Base-by-base conservation (phyloP, 2,113 vertebrate genomes). In the Narcine bancroftii region DNA sequence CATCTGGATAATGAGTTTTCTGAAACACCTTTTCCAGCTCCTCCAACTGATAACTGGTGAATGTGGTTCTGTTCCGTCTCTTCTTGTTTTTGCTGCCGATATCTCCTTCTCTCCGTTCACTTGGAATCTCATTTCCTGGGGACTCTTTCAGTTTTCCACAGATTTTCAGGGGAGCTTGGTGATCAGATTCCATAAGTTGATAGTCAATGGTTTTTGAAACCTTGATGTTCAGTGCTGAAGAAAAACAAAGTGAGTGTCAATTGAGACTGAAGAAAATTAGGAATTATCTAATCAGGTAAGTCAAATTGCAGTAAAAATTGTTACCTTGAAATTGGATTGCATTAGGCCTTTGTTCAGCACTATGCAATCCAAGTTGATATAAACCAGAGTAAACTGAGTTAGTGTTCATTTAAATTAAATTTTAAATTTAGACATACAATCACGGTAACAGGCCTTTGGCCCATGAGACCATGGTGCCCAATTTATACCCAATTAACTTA, bases 11-110 rank as follows among this genome's bases (percentile, higher is more conserved):
- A 93, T 99, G 98, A 0, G 97, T 98, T 95, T 97, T 98, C 96
- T 99, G 98, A 94, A 99, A 99, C 45, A 99, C 97, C 81, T 98
- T 99, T 95, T 99, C 98, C 94, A 99, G 95, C 94, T 99, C 98
- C 94, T 99, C 98, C 94, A 99, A 96, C 95, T 99, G 98, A 95
- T 97, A 98, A 0, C 97, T 97, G 96, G 97, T 99, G 96, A 99
- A 99, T 2, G 98, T 99, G 0, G 98, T 99, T 75, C 98, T 97
- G 92, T 99, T 98, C 87, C 98, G 96, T 1, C 98, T 92, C 95
- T 99, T 99, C 96, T 98, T 99, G 96, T 96, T 97, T 93, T 97
- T 98, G 94, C 95, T 95, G 66, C 39, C 26, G 76, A 17, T 79
- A 24, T 79, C 76, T 26, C 76, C 76, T 42, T 79, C 76, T 0